These are phyloP conservation scores for Heliconius nattereri DNA, from an alignment of 1,140 invertebrate species.

Conservation along the genomic window DNA sequence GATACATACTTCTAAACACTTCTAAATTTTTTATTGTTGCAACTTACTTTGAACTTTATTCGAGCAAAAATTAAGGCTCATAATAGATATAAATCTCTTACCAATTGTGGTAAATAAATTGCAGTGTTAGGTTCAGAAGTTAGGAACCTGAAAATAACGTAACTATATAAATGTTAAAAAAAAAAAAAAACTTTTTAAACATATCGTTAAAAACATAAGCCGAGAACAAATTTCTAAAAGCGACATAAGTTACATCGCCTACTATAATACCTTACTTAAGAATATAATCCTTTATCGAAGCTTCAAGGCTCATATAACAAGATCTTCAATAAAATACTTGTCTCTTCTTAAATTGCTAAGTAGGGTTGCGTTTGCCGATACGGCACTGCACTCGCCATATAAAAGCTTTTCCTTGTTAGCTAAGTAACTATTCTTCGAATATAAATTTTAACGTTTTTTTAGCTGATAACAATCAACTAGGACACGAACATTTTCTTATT, in stretches of 20 bases:
- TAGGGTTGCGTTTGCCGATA: constrained; percentile 34
- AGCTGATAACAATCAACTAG: constrained; percentile 17
- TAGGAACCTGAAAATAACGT: too few relatives aligned
- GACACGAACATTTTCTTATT: constrained; percentile 1
- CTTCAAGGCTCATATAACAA: constrained; percentile 22
- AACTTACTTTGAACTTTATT: too few relatives aligned
- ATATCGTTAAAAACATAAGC: not conserved
- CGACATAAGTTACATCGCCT: not conserved
- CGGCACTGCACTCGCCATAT: constrained; percentile 31
- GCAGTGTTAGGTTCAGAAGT: too few relatives aligned
- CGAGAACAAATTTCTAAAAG: not conserved
- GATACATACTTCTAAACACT: too few relatives aligned
- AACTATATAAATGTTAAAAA: too few relatives aligned
- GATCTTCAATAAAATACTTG: constrained; percentile 24
- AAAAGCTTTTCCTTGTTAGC: constrained; percentile 39
- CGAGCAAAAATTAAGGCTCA: too few relatives aligned
- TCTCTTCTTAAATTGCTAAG: constrained; percentile 37
- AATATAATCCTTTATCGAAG: constrained; percentile 4
- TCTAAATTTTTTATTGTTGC: too few relatives aligned
- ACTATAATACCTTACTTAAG: not conserved
- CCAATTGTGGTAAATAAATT: too few relatives aligned
- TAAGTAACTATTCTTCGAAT: constrained; percentile 34
- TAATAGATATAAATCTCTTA: too few relatives aligned
- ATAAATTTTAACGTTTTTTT: constrained; percentile 23
- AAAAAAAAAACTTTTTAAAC: too few relatives aligned